Percentiles rank a stretch among this genome's conserved stretches.
These are phyloP conservation scores for Drosophila subsilvestris DNA, from an alignment of 2,888 invertebrate species.

Conservation along the genomic window DNA sequence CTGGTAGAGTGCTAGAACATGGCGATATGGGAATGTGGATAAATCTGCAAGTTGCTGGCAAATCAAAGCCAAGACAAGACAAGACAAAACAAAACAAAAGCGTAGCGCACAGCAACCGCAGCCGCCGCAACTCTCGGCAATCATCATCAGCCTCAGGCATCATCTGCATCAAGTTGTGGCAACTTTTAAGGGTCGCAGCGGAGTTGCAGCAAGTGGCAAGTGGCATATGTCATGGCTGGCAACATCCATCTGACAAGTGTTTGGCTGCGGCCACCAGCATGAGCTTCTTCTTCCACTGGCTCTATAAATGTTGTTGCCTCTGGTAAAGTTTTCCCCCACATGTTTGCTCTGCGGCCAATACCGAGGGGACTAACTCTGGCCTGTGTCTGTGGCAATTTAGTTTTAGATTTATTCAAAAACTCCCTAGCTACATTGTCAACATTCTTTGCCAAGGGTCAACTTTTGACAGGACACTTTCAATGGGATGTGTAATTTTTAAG, in stretches of 20 bases:
- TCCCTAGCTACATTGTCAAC: constrained; percentile 23
- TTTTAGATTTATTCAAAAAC: constrained; percentile 30
- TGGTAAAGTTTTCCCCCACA: constrained; percentile 23
- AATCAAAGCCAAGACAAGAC: constrained; percentile 56
- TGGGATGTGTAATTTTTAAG: background rate
- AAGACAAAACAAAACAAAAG: no score
- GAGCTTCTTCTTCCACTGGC: constrained; percentile 19
- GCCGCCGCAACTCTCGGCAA: constrained; percentile 33
- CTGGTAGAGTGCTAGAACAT: constrained; percentile 20
- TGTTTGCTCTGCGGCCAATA: constrained; percentile 1
- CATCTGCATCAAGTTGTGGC: constrained; percentile 48
- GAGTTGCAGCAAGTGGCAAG: constrained; percentile 26
- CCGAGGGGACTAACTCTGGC: constrained; percentile 6
- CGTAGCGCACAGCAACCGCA: constrained; percentile 36
- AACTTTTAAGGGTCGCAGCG: constrained; percentile 46
- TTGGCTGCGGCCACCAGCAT: constrained; percentile 13
- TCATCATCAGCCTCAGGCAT: constrained; percentile 38
- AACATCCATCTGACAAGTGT: constrained; percentile 22
- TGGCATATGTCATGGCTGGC: constrained; percentile 46
- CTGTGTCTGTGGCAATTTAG: constrained; percentile 35
- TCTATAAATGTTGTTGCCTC: constrained; percentile 29
- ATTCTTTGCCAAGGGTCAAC: background rate
- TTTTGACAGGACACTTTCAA: background rate
- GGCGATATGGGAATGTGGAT: constrained; percentile 60
- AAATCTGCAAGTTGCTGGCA: constrained; percentile 56